Evolutionary conservation across 2,888 invertebrate genomes (phyloP), one percentile per base, ranked within the genome.

Genomic region (Abrostola tripartita): DNA sequence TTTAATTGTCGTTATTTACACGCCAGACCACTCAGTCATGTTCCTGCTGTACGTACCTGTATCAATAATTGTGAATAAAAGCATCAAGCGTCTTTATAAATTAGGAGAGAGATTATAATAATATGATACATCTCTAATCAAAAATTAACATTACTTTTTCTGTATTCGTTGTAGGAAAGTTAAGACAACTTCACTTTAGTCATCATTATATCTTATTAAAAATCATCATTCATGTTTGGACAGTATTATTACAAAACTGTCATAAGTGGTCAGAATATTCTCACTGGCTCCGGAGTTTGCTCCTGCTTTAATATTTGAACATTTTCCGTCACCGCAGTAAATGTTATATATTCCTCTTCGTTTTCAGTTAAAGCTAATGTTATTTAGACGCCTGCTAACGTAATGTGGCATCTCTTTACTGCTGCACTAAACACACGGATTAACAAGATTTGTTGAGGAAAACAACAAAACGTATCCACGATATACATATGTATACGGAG

Each of bases 401-500:
- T 36, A 42, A 42, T 6, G 41, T 54, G 42, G 38, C 44, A 24
- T 14, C 44, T 24, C 44, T 14, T 35, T 42, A 11, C 52, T 52
- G 56, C 44, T 52, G 52, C 52, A 50, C 36, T 47, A 14, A 40
- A 67, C 37, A 66, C 42, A 71, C 24, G 14, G 44, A 47, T 24
- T 24, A 59, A 12, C 41, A 52, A 61, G 57, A 73, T 61, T 42
- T 73, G 42, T 68, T 55, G 37, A 68, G 58, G 42, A 73, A 73
- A 68, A 50, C 51, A 52, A 36, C 54, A 36, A 52, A 55, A 59
- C 35, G 36, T 51, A 53, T 35, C n/a, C 12, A 14, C 6, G 2
- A 0, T 44, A 8, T 44, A 44, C 36, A 8, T 35, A 0, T 37
- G 14, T 36, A 42, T 12, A 51, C 11, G 37, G 35, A 37, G 42